Percentiles rank a stretch among this genome's conserved stretches.
phyloP scores from a whole-genome alignment of 37 sponge, comb jelly and placozoan species.

The Tethya wilhelma region DNA sequence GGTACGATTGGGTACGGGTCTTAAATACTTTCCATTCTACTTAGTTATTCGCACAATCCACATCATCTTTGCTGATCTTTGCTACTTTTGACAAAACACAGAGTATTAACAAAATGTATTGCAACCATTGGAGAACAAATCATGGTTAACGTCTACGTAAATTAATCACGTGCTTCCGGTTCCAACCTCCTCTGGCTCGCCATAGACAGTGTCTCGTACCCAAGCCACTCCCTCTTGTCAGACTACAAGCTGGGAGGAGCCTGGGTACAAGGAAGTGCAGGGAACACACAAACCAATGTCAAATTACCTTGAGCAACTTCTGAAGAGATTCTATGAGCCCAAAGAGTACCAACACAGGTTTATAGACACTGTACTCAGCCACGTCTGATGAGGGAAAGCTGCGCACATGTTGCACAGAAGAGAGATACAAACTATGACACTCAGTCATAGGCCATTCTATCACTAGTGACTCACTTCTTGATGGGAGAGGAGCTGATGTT shows the following conservation, averaged over 20 bases:
- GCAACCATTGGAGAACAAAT: too few species aligned
- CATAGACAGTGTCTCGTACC: background rate
- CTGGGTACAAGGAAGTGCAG: background rate
- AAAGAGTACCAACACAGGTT: conserved; percentile 75
- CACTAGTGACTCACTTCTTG: conserved; percentile 35
- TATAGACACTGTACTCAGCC: conserved; percentile 74
- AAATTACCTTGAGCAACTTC: conserved; percentile 64
- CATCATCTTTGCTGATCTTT: too few species aligned
- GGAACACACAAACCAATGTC: background rate
- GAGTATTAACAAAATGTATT: too few species aligned
- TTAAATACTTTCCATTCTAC: too few species aligned
- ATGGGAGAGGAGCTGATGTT: conserved; percentile 56
- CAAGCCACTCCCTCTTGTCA: background rate
- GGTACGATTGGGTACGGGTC: too few species aligned
- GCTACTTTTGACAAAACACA: too few species aligned
- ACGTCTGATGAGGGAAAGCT: conserved; percentile 68
- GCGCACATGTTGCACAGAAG: background rate
- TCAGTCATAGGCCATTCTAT: background rate
- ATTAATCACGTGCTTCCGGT: too few species aligned
- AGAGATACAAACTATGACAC: background rate
- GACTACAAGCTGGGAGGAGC: background rate
- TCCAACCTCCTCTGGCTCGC: too few species aligned
- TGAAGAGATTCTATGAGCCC: conserved; percentile 78
- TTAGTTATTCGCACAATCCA: too few species aligned
- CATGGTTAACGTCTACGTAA: too few species aligned